Evolutionary conservation across 2,888 invertebrate genomes (phyloP), one percentile per base, ranked within the genome.

Genomic region (Hemithea aestivaria): DNA sequence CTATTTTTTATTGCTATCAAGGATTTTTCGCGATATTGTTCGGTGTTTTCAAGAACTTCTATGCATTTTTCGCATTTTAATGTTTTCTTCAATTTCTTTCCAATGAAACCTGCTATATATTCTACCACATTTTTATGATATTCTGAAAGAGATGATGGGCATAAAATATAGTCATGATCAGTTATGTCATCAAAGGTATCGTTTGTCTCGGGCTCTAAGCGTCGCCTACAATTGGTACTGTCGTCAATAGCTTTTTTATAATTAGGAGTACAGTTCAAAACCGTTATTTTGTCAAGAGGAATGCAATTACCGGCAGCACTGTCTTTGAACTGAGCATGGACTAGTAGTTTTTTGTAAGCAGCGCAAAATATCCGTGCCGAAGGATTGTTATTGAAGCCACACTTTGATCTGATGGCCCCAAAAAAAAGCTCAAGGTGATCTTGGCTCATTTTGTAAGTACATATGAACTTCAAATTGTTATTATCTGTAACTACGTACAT

Each of bases 331-430:
- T 28, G 28, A 2, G 28, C 28, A 8, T 28, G 28, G 7, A 28
- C 28, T 20, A 28, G 9, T 7, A 28, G 7, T 20, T n/a, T 28
- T 20, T 28, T 28, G 7, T 28, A 28, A 6, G 28, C 28, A n/a
- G 20, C 28, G 5, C 16, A 16, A 9, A 28, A 28, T 2, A 9
- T 28, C 2, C 20, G 20, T 1, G 28, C 28, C 2, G 28, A 28
- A 2, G 28, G 28, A 28, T 28, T 28, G 28, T 28, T 28, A 7
- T 28, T 28, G 20, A 20, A 20, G 5, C 28, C 28, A 9, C 28
- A 20, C 16, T 5, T 6, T 3, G 28, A 7, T 20, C 28, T 16
- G 6, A 28, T 28, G 20, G 28, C 28, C 4, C 28, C 28, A 20
- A 28, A 16, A n/a, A n/a, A n/a, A n/a, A n/a, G n/a, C n/a, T n/a